phyloP scores from a whole-genome alignment of 2,888 invertebrate species.

The Agriotes lineatus region DNA sequence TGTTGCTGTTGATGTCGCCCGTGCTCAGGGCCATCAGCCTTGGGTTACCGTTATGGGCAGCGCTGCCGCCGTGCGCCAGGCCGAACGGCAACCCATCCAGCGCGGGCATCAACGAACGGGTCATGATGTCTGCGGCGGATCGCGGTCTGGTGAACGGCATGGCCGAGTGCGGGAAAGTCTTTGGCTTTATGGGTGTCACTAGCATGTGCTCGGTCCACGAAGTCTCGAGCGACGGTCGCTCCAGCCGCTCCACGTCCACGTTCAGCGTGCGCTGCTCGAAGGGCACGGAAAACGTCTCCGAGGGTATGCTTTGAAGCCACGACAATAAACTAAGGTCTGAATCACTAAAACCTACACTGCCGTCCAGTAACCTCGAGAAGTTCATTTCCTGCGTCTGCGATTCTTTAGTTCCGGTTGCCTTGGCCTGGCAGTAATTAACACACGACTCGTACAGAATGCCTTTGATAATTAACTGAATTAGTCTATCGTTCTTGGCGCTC shows the following conservation, averaged over 20 bases:
- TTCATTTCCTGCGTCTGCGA: constrained; percentile 77
- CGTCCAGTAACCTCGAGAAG: constrained; percentile 82
- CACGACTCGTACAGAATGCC: constrained; percentile 95
- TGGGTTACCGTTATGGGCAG: constrained; percentile 62
- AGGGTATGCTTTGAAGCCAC: constrained; percentile 94
- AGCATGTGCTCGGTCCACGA: constrained; percentile 98
- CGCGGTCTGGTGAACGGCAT: constrained; percentile 92
- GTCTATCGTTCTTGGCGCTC: constrained; percentile 87
- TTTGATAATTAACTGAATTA: constrained; percentile 93
- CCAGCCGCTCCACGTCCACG: constrained; percentile 89
- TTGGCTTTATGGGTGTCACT: constrained; percentile 95
- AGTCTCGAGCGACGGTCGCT: constrained; percentile 92
- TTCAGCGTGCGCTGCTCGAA: constrained; percentile 92
- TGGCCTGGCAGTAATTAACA: constrained; percentile 95
- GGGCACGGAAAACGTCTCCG: constrained; percentile 92
- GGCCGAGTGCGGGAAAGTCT: constrained; percentile 94
- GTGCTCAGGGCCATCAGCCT: constrained; percentile 79
- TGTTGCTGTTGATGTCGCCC: constrained; percentile 73
- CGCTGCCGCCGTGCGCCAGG: constrained; percentile 55
- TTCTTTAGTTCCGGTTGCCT: constrained; percentile 82
- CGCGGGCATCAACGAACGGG: constrained; percentile 85
- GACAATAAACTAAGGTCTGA: constrained; percentile 92
- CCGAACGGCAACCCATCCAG: constrained; percentile 75
- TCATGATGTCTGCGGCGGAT: constrained; percentile 93
- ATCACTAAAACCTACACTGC: constrained; percentile 86